phyloP scores from a whole-genome alignment of 1,140 invertebrate species.

The Melanaphis sacchari region DNA sequence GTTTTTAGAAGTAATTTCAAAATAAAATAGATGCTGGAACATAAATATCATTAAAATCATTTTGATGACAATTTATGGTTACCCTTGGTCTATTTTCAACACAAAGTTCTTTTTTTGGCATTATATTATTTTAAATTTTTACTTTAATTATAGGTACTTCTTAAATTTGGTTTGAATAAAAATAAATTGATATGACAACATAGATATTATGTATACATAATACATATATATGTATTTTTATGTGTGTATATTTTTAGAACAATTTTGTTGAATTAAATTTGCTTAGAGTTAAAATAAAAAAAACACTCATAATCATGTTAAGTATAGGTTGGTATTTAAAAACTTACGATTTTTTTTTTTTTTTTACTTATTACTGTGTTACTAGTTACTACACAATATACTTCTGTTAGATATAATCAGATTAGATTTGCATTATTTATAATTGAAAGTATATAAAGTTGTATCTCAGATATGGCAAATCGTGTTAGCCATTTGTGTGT shows the following conservation, averaged over 20 bases:
- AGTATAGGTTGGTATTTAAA: not conserved
- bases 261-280: not conserved
- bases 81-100: slow-evolving; percentile 36
- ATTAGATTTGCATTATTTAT: not conserved
- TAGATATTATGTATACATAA: too few relatives aligned
- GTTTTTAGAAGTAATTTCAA: not conserved
- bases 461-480: not conserved
- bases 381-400: not conserved
- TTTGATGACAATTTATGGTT: slow-evolving; percentile 33
- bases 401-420: not conserved
- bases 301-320: not conserved
- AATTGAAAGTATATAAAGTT: not conserved
- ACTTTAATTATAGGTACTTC: not conserved
- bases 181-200: not conserved
- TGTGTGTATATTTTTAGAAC: not conserved
- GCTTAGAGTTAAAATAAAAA: not conserved
- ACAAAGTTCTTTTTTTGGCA: not conserved
- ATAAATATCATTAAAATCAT: slow-evolving; percentile 13
- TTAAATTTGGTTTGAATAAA: not conserved
- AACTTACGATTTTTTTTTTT: not conserved
- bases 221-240: not conserved
- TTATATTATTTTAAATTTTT: not conserved
- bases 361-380: not conserved
- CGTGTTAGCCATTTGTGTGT: not conserved
- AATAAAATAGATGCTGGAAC: not conserved